Evolutionary conservation across 1,140 invertebrate genomes (phyloP).

Genomic region (Drosophila nigrodunni): DNA sequence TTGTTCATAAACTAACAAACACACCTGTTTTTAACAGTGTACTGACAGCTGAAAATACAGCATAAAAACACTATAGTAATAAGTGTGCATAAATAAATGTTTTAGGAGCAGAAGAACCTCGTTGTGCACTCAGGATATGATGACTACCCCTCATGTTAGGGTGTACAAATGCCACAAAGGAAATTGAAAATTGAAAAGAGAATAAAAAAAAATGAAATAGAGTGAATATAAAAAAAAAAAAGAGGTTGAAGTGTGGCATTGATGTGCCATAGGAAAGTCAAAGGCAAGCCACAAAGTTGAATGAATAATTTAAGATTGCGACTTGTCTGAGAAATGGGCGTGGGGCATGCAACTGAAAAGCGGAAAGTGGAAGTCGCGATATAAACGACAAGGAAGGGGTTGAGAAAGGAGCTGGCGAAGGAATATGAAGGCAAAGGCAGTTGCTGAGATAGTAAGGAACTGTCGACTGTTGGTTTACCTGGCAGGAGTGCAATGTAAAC

Average conservation of each 20-base stretch:
- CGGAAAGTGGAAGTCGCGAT: conserved; percentile 18
- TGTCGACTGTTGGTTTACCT: conserved; percentile 10
- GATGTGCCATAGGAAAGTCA: conserved; percentile 24
- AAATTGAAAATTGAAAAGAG: conserved; percentile 36
- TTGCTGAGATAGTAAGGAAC: background rate
- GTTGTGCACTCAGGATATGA: background rate
- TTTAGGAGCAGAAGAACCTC: background rate
- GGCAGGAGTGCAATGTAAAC: conserved; percentile 28
- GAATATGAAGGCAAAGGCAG: background rate
- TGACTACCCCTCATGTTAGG: background rate
- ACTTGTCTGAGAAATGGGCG: conserved; percentile 25
- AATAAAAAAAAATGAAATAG: conserved; percentile 44
- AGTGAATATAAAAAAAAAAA: conserved; percentile 25
- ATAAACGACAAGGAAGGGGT: background rate
- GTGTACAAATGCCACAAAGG: conserved; percentile 36
- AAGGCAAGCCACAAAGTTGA: conserved; percentile 17
- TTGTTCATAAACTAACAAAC: no score
- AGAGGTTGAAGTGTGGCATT: conserved; percentile 39
- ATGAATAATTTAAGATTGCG: conserved; percentile 53
- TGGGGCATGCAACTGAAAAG: conserved; percentile 38
- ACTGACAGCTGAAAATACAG: no score
- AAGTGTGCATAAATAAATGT: no score
- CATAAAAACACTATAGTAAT: no score
- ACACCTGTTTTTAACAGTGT: no score
- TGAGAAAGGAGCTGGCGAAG: background rate